Evolutionary conservation across 2,113 vertebrate genomes (phyloP).

Genomic region (Pelusios castaneus): DNA sequence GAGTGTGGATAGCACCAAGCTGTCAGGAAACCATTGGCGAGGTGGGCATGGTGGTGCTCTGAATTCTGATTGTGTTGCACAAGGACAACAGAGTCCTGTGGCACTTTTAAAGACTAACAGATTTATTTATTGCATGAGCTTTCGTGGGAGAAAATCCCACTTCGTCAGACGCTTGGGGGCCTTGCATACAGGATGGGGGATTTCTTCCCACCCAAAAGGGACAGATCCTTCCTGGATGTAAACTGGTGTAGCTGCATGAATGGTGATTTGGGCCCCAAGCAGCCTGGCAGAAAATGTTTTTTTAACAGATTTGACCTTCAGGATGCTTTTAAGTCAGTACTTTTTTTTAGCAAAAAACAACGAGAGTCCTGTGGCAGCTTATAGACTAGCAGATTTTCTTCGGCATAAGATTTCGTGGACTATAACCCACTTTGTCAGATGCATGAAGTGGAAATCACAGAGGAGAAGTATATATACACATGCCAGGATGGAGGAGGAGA

Average conservation of each 20-base stretch:
- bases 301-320: accelerated
- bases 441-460: too few relatives aligned
- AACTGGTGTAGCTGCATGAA: not conserved
- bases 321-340: not conserved
- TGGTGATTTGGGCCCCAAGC: accelerated
- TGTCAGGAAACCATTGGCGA: not conserved
- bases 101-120: too few relatives aligned
- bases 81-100: too few relatives aligned
- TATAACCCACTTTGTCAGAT: too few relatives aligned
- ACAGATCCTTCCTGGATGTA: not conserved
- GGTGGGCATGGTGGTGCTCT: not conserved
- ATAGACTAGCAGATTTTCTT: too few relatives aligned
- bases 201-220: not conserved
- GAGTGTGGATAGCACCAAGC: not conserved
- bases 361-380: too few relatives aligned
- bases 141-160: too few relatives aligned
- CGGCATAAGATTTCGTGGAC: too few relatives aligned
- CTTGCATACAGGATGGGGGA: not conserved
- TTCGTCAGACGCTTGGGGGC: too few relatives aligned
- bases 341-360: not conserved
- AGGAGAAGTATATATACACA: too few relatives aligned
- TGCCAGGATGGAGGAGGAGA: too few relatives aligned
- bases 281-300: not conserved
- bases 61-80: not conserved
- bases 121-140: too few relatives aligned